phyloP scores from a whole-genome alignment of 2,888 invertebrate genomes.

The Podabrus alpinus region DNA sequence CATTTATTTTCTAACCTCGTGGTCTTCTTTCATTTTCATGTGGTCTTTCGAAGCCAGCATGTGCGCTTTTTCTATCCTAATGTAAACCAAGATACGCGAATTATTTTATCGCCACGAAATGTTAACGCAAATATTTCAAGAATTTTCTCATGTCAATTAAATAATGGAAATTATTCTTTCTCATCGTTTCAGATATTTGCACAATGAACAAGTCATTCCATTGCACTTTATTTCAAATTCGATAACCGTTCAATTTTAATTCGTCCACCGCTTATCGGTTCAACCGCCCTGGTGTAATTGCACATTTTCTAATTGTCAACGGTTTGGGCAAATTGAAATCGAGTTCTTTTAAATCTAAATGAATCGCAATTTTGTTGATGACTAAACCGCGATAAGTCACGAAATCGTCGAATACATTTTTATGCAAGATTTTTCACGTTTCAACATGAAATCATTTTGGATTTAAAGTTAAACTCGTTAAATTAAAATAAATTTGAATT shows the following conservation, averaged over 20 bases:
- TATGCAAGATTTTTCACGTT: not conserved
- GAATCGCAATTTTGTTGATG: not conserved
- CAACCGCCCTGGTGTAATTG: not conserved
- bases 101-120: not conserved
- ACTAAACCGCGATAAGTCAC: not conserved
- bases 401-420: too few relatives aligned
- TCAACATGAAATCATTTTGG: not conserved
- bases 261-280: not conserved
- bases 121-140: not conserved
- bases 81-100: not conserved
- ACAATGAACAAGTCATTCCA: not conserved
- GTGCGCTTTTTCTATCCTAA: not conserved
- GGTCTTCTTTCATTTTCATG: not conserved
- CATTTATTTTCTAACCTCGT: not conserved
- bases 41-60: not conserved
- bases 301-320: not conserved
- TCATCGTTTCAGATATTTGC: too few relatives aligned
- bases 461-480: not conserved
- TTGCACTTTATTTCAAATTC: not conserved
- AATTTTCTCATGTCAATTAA: too few relatives aligned
- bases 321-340: not conserved
- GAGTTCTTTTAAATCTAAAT: not conserved
- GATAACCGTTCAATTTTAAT: too few relatives aligned
- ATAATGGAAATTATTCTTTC: too few relatives aligned
- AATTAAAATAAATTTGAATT: too few relatives aligned